phyloP scores from a whole-genome alignment of 2,113 vertebrate species.

The Casuarius casuarius region DNA sequence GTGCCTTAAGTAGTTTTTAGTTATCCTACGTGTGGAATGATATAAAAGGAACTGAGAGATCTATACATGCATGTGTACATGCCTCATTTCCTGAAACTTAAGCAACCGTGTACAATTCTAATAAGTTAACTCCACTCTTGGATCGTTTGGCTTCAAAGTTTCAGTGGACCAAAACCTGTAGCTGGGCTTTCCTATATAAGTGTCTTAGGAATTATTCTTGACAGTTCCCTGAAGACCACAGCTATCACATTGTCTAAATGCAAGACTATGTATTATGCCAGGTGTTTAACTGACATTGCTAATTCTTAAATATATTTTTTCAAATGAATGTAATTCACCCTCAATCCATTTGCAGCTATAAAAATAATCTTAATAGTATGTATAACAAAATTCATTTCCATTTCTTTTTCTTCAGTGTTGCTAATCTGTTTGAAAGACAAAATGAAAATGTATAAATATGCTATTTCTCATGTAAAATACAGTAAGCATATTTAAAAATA shows the following conservation, averaged over 20 bases:
- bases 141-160: neutral
- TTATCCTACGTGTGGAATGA: neutral
- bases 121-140: accelerated
- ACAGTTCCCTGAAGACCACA: neutral
- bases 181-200: neutral
- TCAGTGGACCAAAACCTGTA: neutral
- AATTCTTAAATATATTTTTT: neutral
- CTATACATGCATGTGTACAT: accelerated
- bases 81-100: neutral
- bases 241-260: neutral
- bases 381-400: neutral
- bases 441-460: neutral
- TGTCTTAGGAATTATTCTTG: neutral
- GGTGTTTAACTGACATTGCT: neutral
- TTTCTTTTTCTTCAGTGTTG: neutral
- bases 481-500: neutral
- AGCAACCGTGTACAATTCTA: neutral
- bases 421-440: neutral
- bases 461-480: neutral
- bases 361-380: neutral
- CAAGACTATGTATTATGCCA: neutral
- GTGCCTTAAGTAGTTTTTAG: neutral
- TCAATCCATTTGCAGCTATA: neutral
- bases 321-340: neutral
- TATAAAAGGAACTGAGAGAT: neutral